Conservation (phyloP, 2,113 vertebrate species). For the Dendropsophus ebraccatus region DNA sequence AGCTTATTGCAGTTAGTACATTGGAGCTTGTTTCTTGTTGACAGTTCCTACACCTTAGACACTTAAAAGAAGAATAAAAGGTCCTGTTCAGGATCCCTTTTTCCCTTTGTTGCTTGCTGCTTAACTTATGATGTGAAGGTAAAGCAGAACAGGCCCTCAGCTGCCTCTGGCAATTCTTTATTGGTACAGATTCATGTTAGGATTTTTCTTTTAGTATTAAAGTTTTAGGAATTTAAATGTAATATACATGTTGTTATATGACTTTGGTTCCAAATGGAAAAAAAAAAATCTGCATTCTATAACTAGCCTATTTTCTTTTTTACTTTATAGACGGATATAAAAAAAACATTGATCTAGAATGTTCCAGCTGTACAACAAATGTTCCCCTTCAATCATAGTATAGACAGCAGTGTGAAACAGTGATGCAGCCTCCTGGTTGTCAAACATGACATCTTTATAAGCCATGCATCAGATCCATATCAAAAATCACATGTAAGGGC, state of each 20-base stretch:
- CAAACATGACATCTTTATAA: neutral
- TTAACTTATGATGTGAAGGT: neutral
- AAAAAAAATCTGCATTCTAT: too few relatives aligned
- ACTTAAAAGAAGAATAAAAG: neutral
- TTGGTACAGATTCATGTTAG: neutral
- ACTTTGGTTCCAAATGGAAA: too few relatives aligned
- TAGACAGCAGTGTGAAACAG: neutral
- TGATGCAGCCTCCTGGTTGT: neutral
- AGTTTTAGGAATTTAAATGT: conserved; percentile 2
- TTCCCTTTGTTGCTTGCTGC: neutral
- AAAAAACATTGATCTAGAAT: neutral
- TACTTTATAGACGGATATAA: too few relatives aligned
- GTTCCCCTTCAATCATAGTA: neutral
- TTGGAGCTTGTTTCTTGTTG: neutral
- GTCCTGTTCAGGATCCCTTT: neutral
- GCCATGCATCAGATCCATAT: neutral
- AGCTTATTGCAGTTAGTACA: neutral
- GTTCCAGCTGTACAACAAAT: neutral
- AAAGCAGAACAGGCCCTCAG: neutral
- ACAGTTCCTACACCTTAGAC: neutral
- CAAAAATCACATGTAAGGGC: neutral
- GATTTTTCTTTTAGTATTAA: too few relatives aligned
- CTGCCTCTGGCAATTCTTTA: too few relatives aligned
- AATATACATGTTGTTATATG: too few relatives aligned
- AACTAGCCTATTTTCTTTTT: too few relatives aligned